Evolutionary conservation across 2,888 invertebrate species (phyloP).

Genomic region (Molorchus minor): DNA sequence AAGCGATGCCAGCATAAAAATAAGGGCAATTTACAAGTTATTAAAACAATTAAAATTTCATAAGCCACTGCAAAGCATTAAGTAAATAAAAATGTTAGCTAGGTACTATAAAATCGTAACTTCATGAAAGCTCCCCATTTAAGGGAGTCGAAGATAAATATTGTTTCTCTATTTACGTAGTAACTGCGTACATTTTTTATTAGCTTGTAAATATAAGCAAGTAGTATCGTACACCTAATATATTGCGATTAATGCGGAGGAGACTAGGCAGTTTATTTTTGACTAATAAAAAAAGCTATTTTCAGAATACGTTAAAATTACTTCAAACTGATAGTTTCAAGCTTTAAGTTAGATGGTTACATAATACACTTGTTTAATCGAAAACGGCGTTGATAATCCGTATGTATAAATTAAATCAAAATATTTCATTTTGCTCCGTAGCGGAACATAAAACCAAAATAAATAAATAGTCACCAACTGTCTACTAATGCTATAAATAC

Average conservation of each 20-base stretch:
- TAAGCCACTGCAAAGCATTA: too few species aligned
- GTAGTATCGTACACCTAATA: neutral
- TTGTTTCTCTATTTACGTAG: too few species aligned
- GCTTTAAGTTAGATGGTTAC: slow-evolving; percentile 6
- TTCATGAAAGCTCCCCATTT: too few species aligned
- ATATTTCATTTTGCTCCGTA: neutral
- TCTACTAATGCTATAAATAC: slow-evolving; percentile 5
- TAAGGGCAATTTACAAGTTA: too few species aligned
- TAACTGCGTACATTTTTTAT: too few species aligned
- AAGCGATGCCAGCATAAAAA: too few species aligned
- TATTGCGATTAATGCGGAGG: neutral
- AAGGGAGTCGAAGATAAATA: too few species aligned
- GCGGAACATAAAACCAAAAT: neutral
- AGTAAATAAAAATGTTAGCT: too few species aligned
- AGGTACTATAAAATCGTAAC: too few species aligned
- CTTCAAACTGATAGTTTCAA: neutral
- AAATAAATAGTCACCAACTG: neutral
- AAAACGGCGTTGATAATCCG: neutral
- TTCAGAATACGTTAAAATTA: slow-evolving; percentile 1
- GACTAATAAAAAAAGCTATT: slow-evolving; percentile 1
- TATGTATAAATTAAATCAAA: neutral
- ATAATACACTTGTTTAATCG: neutral
- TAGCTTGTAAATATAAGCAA: neutral
- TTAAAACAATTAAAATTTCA: too few species aligned
- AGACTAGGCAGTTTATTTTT: slow-evolving; percentile 7